Evolutionary conservation across 2,113 vertebrate genomes (phyloP).

Genomic region (Typhlomys cinereus): DNA sequence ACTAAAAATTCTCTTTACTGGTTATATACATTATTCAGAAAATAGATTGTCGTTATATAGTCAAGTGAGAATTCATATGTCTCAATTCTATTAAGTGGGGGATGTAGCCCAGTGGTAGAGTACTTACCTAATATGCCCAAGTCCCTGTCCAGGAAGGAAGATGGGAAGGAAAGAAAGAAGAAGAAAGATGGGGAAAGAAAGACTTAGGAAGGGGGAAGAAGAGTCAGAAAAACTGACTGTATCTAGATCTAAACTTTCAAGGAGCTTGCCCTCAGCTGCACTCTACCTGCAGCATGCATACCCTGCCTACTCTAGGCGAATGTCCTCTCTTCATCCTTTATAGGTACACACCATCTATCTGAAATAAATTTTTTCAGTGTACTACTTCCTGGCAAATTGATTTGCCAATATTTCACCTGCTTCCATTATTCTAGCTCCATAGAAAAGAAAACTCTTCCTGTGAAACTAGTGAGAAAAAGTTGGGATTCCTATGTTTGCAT

Average conservation of each 20-base stretch:
- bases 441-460: neutral
- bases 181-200: neutral
- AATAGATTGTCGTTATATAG: neutral
- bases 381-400: neutral
- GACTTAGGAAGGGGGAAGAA: neutral
- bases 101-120: neutral
- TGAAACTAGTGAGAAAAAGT: neutral
- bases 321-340: neutral
- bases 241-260: neutral
- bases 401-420: neutral
- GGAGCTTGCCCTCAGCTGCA: neutral
- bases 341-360: too few relatives aligned
- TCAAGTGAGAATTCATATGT: neutral
- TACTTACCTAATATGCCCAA: neutral
- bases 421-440: neutral
- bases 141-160: neutral
- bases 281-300: neutral
- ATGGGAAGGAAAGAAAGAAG: neutral
- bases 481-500: neutral
- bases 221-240: too few relatives aligned
- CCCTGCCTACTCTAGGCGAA: neutral
- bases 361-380: neutral
- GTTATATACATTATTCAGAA: neutral
- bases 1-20: neutral
- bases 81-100: neutral